Percentiles rank a stretch among this genome's conserved stretches.
phyloP scores from a whole-genome alignment of 2,113 vertebrate genomes.

The Thermophis baileyi region DNA sequence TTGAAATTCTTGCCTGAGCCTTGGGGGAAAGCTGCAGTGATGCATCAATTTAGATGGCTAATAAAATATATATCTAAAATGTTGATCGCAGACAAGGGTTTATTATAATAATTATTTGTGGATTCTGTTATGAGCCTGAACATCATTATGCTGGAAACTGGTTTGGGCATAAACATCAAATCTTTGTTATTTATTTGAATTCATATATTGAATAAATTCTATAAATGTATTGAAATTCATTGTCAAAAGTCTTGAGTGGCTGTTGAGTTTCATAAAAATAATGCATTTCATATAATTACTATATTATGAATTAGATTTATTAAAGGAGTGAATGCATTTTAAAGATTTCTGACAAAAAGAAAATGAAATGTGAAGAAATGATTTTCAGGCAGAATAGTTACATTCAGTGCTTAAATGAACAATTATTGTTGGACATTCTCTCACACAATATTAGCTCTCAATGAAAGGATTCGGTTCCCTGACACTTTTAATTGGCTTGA shows the following conservation, averaged over 20 bases:
- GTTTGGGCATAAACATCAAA: slow-evolving; percentile 42
- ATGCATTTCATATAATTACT: slow-evolving; percentile 63
- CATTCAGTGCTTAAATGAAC: slow-evolving; percentile 45
- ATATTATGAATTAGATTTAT: slow-evolving; percentile 60
- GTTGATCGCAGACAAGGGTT: neutral
- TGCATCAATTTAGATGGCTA: neutral
- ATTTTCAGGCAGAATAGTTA: slow-evolving; percentile 39
- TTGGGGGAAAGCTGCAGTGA: neutral
- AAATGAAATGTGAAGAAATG: slow-evolving; percentile 39
- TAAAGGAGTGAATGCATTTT: slow-evolving; percentile 55
- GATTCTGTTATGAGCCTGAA: rapidly evolving
- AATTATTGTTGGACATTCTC: slow-evolving; percentile 40
- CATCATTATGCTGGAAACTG: slow-evolving; percentile 21
- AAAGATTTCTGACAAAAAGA: slow-evolving; percentile 50
- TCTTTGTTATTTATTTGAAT: slow-evolving; percentile 42
- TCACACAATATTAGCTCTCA: slow-evolving; percentile 41
- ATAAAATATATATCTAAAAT: neutral
- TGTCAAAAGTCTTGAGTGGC: slow-evolving; percentile 47
- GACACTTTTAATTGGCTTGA: slow-evolving; percentile 40
- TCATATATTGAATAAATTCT: neutral
- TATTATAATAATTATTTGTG: neutral
- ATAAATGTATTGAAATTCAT: slow-evolving; percentile 28
- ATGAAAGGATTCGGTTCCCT: slow-evolving; percentile 40
- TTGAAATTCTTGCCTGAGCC: neutral
- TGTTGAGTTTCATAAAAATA: slow-evolving; percentile 60